Evolutionary conservation across 2,888 invertebrate genomes (phyloP).

Genomic region (Beris morrisii): DNA sequence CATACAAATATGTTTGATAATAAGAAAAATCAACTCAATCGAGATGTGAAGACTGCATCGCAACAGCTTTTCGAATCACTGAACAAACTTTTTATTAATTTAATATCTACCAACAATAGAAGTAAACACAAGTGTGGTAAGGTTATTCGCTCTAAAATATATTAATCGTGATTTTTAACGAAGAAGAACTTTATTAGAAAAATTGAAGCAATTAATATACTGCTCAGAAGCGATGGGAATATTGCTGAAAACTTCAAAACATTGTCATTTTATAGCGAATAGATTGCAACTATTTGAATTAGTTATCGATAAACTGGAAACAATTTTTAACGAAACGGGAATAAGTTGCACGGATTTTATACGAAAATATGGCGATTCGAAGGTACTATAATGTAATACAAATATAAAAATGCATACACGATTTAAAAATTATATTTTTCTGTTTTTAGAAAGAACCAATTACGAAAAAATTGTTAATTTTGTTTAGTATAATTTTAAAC

Average conservation of each 20-base stretch:
- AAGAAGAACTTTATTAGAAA: slow-evolving; percentile 8
- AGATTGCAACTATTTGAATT: slow-evolving; percentile 44
- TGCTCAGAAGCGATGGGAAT: slow-evolving; percentile 42
- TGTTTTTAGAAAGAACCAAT: slow-evolving; percentile 43
- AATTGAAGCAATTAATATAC: slow-evolving; percentile 2
- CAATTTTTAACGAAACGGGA: slow-evolving; percentile 45
- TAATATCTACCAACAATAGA: background rate
- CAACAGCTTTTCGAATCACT: background rate
- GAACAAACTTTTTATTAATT: background rate
- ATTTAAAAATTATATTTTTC: background rate
- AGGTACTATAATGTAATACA: slow-evolving; percentile 37
- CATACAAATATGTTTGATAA: background rate
- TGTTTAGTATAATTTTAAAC: slow-evolving; percentile 47
- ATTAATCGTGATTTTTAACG: background rate
- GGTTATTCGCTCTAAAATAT: background rate
- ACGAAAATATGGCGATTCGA: slow-evolving; percentile 49
- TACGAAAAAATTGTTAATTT: slow-evolving; percentile 46
- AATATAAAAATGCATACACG: background rate
- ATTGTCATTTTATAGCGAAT: slow-evolving; percentile 44
- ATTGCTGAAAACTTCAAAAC: slow-evolving; percentile 47
- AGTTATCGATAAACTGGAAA: slow-evolving; percentile 45
- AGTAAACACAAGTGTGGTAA: slow-evolving; percentile 19
- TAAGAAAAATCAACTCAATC: background rate
- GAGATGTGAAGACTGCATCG: background rate
- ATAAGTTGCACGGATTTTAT: slow-evolving; percentile 48